phyloP scores from a whole-genome alignment of 2,113 vertebrate species.

The Psettodes erumei region DNA sequence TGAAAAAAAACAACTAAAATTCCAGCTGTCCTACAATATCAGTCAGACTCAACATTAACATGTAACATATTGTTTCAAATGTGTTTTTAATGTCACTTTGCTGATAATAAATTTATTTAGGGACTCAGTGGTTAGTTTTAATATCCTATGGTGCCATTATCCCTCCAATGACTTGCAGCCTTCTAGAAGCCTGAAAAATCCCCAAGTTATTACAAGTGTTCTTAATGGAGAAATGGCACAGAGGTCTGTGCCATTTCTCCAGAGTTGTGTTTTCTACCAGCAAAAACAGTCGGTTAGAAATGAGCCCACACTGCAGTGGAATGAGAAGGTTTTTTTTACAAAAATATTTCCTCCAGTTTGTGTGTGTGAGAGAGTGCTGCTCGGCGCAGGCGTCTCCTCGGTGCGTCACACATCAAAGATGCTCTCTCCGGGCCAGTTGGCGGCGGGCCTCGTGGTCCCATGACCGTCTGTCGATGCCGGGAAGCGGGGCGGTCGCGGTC shows the following conservation, averaged over 20 bases:
- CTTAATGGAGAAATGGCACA: neutral
- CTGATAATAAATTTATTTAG: neutral
- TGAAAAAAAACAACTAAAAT: neutral
- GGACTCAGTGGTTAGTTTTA: neutral
- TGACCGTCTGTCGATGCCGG: conserved; percentile 63
- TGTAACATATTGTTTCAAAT: neutral
- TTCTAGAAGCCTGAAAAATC: neutral
- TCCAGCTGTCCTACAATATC: neutral
- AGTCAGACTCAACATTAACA: neutral
- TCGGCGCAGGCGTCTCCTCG: conserved; percentile 33
- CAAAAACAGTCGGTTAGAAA: conserved; percentile 4
- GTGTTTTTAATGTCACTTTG: neutral
- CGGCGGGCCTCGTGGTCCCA: conserved; percentile 52
- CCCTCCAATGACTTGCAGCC: neutral
- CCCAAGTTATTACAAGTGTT: neutral
- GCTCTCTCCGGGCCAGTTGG: conserved; percentile 66
- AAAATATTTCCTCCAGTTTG: conserved; percentile 14
- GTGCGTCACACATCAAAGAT: conserved; percentile 66
- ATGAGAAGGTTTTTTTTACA: conserved; percentile 16
- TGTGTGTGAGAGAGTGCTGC: conserved; percentile 1
- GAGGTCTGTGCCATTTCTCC: neutral
- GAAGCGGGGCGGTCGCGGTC: conserved; percentile 41
- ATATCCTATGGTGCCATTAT: neutral
- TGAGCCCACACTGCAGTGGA: conserved; percentile 19
- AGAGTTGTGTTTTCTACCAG: neutral